Base-by-base conservation (phyloP, 2,113 vertebrate species). In the Rhagologus leucostigma region DNA sequence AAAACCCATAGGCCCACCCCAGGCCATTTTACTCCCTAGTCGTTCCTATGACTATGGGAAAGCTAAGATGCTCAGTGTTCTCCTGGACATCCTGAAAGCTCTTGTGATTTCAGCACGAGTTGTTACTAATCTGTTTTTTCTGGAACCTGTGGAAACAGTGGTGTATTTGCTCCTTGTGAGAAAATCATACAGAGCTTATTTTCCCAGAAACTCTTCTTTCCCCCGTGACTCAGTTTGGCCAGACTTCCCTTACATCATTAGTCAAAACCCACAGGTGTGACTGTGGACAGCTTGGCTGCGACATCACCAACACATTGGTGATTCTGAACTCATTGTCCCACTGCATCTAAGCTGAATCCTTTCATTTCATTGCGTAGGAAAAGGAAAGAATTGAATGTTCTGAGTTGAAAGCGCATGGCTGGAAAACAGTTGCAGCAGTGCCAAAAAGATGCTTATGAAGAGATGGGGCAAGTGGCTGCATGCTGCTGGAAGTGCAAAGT, bases 171-270 rank as follows among this genome's bases (percentile, higher is more conserved):
- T 91, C 11, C 42, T 59, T 55, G 35, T 83, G 50, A 90, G 82
- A 90, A 83, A 85, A 87, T 69, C 33, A 46, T 37, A 9, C 39
- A 73, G 37, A 64, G 23, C 33, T 52, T 65, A 32, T 35, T 87
- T 82, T 93, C 90, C 63, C 87, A 96, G 78, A 85, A 94, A 44
- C 69, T 73, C 37, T 80, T 52, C 50, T 83, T 86, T 80, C 52
- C 57, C 62, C 8, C 0, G 1, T 87, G 81, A 94, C 67, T 91
- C 81, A 68, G 21, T 94, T 82, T 95, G 59, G 67, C 46, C 78
- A 91, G 82, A 57, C 46, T 85, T 89, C 50, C 44, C 80, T 50
- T 79, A 55, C 32, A 63, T 74, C 2, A 0, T 83, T 74, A 42
- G 27, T 85, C 12, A 37, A 83, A 93, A 85, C 33, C 70, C 11